Base-by-base conservation (phyloP, 2,113 vertebrate species). In the Otis tarda region DNA sequence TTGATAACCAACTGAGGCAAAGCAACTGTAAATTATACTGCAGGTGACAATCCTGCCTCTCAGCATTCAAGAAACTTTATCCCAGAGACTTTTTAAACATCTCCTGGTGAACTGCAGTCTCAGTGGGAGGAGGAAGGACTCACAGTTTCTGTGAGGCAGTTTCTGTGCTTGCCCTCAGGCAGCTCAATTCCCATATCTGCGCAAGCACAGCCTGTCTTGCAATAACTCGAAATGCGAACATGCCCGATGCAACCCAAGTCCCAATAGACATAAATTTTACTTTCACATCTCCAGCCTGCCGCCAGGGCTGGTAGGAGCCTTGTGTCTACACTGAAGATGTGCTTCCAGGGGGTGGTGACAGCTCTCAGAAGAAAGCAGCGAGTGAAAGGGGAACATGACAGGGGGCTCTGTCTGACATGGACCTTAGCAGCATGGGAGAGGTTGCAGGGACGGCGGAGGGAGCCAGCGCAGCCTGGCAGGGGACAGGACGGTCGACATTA, bases 391-490 rank as follows among this genome's bases (percentile, higher is more conserved):
- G 90, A 97, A 96, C 97, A 84, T 98, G 97, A 97, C 97, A 98
- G 97, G 98, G 98, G 98, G 94, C 97, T 98, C 98, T 99, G 98
- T 98, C 98, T 99, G 98, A 98, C 98, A 98, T 96, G 98, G 98
- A 98, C 98, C 97, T 98, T 97, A 98, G 97, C 98, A 98, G 98
- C 97, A 90, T 97, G 98, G 94, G 97, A 90, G 97, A 94, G 93
- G 95, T 83, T 96, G 90, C 94, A n/a, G 81, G 97, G 86, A 96
- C 0, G 6, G 93, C 17, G 27, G 87, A 97, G 96, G 97, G 87
- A 94, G 73, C 52, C 95, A 81, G 90, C 7, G 9, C 92, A 80
- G 94, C 94, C 93, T 95, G 82, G 94, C 85, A 61, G 96, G 75
- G 56, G 86, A 77, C 64, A 53, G 81, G 88, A 77, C 52, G 39